These are phyloP conservation scores for Antitype chi DNA, from an alignment of 2,888 invertebrate species.

Conservation along the genomic window DNA sequence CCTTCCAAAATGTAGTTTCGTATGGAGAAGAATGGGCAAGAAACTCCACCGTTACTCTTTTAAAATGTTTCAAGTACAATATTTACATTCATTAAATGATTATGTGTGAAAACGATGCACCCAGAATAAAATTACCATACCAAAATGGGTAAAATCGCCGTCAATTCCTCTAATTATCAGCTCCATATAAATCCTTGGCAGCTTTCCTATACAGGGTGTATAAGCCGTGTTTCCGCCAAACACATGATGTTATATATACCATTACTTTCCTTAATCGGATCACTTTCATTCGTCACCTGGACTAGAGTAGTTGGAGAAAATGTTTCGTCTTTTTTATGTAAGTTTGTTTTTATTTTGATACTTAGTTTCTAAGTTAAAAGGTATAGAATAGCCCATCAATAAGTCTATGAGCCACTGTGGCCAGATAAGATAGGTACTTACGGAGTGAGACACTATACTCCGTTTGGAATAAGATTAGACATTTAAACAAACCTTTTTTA, in stretches of 20 bases:
- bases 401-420: neutral
- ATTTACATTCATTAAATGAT: too few species aligned
- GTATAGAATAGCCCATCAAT: neutral
- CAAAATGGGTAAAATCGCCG: too few species aligned
- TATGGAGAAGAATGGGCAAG: too few species aligned
- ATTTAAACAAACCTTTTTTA: too few species aligned
- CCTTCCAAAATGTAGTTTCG: too few species aligned
- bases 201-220: slow-evolving; percentile 78
- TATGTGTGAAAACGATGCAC: too few species aligned
- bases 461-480: too few species aligned
- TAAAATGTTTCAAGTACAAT: too few species aligned
- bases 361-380: slow-evolving; percentile 7
- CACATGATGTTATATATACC: slow-evolving; percentile 78
- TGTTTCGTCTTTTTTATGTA: slow-evolving; percentile 76
- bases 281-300: slow-evolving; percentile 79
- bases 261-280: slow-evolving; percentile 68
- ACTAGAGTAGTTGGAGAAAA: slow-evolving; percentile 71
- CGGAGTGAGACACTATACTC: neutral
- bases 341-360: slow-evolving; percentile 68
- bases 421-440: neutral
- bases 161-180: slow-evolving; percentile 56
- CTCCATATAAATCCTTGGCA: slow-evolving; percentile 69
- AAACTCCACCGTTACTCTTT: too few species aligned
- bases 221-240: slow-evolving; percentile 74
- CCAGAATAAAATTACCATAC: too few species aligned